phyloP scores from a whole-genome alignment of 2,797 vertebrate species.

The Erethizon dorsatum region DNA sequence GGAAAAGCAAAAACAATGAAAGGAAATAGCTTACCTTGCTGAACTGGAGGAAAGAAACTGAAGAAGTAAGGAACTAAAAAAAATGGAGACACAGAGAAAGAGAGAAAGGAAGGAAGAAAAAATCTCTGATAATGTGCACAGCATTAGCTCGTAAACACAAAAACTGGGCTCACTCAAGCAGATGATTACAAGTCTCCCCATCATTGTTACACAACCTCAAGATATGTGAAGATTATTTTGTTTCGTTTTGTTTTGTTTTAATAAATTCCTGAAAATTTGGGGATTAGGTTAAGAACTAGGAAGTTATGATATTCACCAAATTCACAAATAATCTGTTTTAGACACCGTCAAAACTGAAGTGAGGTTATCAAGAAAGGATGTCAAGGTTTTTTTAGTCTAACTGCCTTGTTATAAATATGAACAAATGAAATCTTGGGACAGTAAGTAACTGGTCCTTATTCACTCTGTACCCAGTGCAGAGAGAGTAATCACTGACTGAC shows the following conservation, averaged over 20 bases:
- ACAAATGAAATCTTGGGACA: not conserved
- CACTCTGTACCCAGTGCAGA: not conserved
- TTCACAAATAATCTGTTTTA: conserved; percentile 11
- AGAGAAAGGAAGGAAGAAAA: not conserved
- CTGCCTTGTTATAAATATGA: not conserved
- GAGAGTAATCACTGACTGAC: not conserved
- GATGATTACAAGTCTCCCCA: not conserved
- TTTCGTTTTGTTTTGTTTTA: not conserved
- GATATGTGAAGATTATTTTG: not conserved
- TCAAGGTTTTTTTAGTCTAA: not conserved
- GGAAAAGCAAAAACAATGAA: not conserved
- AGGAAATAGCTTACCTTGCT: not conserved
- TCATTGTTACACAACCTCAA: not conserved
- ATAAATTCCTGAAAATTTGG: not conserved
- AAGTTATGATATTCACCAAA: not conserved
- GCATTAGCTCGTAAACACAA: not conserved
- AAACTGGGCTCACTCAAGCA: not conserved
- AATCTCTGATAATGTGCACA: not conserved
- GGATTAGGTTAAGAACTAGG: conserved; percentile 30
- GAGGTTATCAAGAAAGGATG: not conserved
- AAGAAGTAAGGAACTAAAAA: not conserved
- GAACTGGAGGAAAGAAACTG: not conserved
- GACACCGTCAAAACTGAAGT: not conserved
- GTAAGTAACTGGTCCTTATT: not conserved
- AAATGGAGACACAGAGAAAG: not conserved